Conservation (phyloP, 2,113 vertebrate genomes). For the Lepus timidus region DNA sequence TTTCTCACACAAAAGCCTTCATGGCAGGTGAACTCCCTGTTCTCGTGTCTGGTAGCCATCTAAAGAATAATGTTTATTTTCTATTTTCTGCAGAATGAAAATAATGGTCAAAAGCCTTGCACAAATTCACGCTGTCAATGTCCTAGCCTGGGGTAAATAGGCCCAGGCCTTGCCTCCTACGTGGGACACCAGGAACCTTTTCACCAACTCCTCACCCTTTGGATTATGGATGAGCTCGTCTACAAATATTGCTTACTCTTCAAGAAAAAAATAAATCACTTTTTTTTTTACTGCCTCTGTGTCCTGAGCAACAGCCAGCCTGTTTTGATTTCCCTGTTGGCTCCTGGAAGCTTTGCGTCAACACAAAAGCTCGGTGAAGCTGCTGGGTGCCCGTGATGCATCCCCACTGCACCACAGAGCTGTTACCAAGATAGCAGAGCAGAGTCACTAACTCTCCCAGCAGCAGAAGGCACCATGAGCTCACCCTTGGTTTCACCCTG, state of each 20-base stretch:
- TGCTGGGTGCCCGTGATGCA: fast-evolving
- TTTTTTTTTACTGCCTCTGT: not conserved
- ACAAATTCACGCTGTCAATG: not conserved
- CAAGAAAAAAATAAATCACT: not conserved
- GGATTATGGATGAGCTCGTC: not conserved
- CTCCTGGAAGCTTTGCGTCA: not conserved
- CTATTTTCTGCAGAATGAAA: not conserved
- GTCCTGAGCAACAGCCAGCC: not conserved
- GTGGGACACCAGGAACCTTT: not conserved
- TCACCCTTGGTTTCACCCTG: not conserved
- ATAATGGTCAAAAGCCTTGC: not conserved
- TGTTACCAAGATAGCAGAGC: not conserved
- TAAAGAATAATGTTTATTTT: not conserved
- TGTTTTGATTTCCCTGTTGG: slow-evolving; percentile 15
- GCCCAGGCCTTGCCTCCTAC: not conserved
- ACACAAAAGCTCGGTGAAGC: not conserved
- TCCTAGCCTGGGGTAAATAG: fast-evolving
- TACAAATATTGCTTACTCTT: not conserved
- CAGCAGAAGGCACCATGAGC: not conserved
- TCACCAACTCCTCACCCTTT: not conserved
- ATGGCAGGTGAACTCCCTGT: not conserved
- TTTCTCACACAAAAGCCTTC: not conserved
- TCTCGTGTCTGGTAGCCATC: not conserved
- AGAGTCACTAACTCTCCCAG: not conserved
- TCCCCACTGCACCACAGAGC: not conserved